A percentile compares a stretch with the other conserved stretches of the same genome.
Evolutionary conservation across 2,113 vertebrate species (phyloP).

Genomic region (Vulpes lagopus): DNA sequence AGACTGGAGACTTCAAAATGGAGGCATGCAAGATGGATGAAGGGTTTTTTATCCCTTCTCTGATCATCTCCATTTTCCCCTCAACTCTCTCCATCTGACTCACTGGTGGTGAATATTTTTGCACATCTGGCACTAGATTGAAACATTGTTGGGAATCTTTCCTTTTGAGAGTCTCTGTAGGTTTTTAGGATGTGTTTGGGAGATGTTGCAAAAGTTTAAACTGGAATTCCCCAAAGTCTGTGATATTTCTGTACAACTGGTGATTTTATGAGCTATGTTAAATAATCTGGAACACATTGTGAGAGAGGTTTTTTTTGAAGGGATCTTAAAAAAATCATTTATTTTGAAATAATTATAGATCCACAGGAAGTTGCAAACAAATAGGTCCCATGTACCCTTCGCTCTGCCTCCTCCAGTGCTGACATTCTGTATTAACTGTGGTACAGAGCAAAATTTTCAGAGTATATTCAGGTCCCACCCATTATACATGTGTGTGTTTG

Average conservation of each 20-base stretch:
- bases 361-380: not conserved
- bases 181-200: not conserved
- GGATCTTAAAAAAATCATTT: not conserved
- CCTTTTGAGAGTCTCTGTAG: not conserved
- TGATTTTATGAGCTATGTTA: not conserved
- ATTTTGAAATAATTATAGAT: not conserved
- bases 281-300: not conserved
- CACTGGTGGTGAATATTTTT: not conserved
- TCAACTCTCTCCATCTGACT: not conserved
- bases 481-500: not conserved
- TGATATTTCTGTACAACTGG: not conserved
- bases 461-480: not conserved
- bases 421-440: not conserved
- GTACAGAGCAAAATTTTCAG: not conserved
- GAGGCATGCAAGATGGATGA: not conserved
- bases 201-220: not conserved
- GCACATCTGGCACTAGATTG: not conserved
- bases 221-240: not conserved
- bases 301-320: not conserved
- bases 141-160: not conserved
- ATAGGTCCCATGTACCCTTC: not conserved
- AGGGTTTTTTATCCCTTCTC: not conserved
- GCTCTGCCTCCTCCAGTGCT: not conserved
- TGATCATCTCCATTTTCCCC: not conserved
- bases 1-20: not conserved